phyloP scores from a whole-genome alignment of 2,797 vertebrate species.

The Acipenser transmontanus region DNA sequence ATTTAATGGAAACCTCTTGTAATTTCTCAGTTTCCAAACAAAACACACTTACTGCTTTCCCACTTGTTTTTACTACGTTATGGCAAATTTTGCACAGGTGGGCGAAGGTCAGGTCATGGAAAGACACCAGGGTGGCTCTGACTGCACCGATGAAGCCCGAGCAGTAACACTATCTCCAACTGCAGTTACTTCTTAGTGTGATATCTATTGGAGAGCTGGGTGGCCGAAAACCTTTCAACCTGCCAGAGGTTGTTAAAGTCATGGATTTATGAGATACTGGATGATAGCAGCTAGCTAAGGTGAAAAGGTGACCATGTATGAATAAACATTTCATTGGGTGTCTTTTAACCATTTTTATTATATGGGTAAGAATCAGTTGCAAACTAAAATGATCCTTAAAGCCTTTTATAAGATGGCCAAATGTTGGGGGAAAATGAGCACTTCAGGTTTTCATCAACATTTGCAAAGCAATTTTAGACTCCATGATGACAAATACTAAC shows the following conservation, averaged over 20 bases:
- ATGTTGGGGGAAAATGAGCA: too few species aligned
- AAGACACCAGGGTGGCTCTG: slow-evolving; percentile 2
- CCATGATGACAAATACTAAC: too few species aligned
- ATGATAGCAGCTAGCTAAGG: slow-evolving; percentile 15
- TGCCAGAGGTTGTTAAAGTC: slow-evolving; percentile 26
- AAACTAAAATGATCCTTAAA: too few species aligned
- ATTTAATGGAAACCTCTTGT: neutral
- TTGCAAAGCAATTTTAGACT: too few species aligned
- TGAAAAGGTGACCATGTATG: slow-evolving; percentile 18
- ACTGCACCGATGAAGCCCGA: slow-evolving; percentile 7
- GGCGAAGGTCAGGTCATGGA: slow-evolving; percentile 15
- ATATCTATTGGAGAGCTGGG: slow-evolving; percentile 18
- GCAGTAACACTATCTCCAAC: slow-evolving; percentile 26
- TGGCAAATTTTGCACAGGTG: slow-evolving; percentile 12
- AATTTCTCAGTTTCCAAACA: neutral
- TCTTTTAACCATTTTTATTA: too few species aligned
- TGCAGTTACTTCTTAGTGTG: slow-evolving; percentile 15
- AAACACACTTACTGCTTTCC: slow-evolving; percentile 6
- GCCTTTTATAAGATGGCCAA: too few species aligned
- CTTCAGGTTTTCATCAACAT: too few species aligned
- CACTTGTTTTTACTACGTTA: neutral
- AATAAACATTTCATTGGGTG: slow-evolving; percentile 12
- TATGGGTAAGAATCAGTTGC: too few species aligned
- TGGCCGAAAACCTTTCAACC: slow-evolving; percentile 17
- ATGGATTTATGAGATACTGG: slow-evolving; percentile 29